Percentiles rank a stretch among this genome's conserved stretches.
Evolutionary conservation across 2,113 vertebrate species (phyloP).

Genomic region (Chaetodon trifascialis): DNA sequence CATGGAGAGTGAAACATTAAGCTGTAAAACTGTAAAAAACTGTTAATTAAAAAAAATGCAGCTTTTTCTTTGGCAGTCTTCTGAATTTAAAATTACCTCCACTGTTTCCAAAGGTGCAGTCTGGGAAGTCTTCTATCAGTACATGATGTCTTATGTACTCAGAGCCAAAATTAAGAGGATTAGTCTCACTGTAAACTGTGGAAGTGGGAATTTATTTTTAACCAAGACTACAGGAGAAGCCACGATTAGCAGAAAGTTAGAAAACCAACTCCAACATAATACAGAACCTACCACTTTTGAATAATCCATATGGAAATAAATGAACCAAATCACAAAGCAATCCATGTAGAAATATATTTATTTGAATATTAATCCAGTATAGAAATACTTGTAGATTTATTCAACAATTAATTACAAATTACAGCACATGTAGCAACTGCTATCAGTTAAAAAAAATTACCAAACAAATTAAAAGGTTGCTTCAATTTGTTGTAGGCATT

Average conservation of each 20-base stretch:
- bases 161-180: not conserved
- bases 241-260: not conserved
- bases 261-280: not conserved
- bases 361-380: conserved; percentile 40
- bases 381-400: conserved; percentile 40
- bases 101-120: not conserved
- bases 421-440: not conserved
- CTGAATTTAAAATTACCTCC: not conserved
- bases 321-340: conserved; percentile 21
- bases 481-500: conserved; percentile 34
- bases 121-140: not conserved
- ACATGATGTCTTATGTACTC: not conserved
- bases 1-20: not conserved
- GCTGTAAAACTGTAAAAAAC: no score
- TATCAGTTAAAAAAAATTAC: not conserved
- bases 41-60: not conserved
- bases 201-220: not conserved
- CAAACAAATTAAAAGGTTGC: not conserved
- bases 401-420: conserved; percentile 31
- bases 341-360: conserved; percentile 61
- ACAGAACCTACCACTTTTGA: not conserved
- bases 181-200: not conserved
- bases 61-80: not conserved
- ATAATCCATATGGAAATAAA: not conserved
- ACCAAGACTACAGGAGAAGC: not conserved